Conservation (phyloP, 1,140 invertebrate genomes). For the Drosophila ohnishii region DNA sequence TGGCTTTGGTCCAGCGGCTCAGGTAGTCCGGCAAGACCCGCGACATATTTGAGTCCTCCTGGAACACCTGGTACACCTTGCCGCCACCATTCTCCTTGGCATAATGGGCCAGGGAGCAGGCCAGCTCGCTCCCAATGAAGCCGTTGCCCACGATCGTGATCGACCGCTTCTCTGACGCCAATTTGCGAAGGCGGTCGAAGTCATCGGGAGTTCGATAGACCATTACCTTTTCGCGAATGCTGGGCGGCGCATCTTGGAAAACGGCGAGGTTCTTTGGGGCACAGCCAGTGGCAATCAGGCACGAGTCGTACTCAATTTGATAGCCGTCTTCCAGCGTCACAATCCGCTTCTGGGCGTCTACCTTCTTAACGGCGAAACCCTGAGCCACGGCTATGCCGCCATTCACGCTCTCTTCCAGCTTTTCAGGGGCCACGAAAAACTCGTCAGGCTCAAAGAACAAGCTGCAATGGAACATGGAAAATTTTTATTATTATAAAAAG, state of each 20-base stretch:
- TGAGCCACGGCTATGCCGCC: slow-evolving; percentile 92
- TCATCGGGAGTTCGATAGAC: slow-evolving; percentile 87
- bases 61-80: slow-evolving; percentile 90
- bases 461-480: slow-evolving; percentile 21
- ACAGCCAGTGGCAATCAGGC: slow-evolving; percentile 93
- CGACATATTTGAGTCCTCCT: slow-evolving; percentile 91
- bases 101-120: slow-evolving; percentile 90
- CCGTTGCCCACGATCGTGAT: slow-evolving; percentile 94
- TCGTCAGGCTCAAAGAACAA: slow-evolving; percentile 94
- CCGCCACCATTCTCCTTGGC: slow-evolving; percentile 72
- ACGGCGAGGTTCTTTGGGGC: slow-evolving; percentile 88
- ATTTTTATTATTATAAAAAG: background rate
- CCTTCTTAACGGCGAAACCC: slow-evolving; percentile 88
- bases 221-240: slow-evolving; percentile 87
- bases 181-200: slow-evolving; percentile 86
- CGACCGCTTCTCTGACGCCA: slow-evolving; percentile 85
- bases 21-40: slow-evolving; percentile 93
- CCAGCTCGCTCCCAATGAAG: slow-evolving; percentile 95
- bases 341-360: slow-evolving; percentile 88
- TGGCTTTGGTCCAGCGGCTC: slow-evolving; percentile 91
- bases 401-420: slow-evolving; percentile 86
- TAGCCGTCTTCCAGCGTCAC: slow-evolving; percentile 88
- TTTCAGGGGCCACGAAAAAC: slow-evolving; percentile 87
- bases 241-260: slow-evolving; percentile 86
- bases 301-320: slow-evolving; percentile 93